Evolutionary conservation across 2,888 invertebrate genomes (phyloP), one percentile per base, ranked within the genome.

Genomic region (Galerucella nymphaeae): DNA sequence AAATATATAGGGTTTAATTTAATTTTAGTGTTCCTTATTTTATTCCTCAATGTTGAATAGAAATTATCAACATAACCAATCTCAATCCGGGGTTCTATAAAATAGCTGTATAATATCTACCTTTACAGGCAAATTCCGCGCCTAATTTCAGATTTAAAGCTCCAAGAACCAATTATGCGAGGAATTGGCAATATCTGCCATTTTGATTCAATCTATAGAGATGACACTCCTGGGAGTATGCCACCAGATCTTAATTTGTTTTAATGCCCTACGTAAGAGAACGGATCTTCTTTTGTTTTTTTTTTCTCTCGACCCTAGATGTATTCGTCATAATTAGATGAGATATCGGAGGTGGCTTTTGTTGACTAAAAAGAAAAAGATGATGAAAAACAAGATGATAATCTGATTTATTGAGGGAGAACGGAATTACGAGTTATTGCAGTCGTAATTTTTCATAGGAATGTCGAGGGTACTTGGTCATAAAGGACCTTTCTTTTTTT

Each of bases 181-280:
- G 82, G 76, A 74, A 78, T 76, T 67, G 74, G 66, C 83, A 83
- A 83, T 82, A 82, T 83, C 83, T 83, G 84, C 85, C 86, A 85
- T 88, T 87, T 86, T 87, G 86, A 88, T 88, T 88, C 89, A 88
- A 89, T 89, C 89, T 88, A 89, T 89, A 86, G 88, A 87, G 87
- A 89, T 89, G 90, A 89, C 89, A 89, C 89, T 88, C 89, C 82
- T 79, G 89, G 89, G 77, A 76, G 74, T 75, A 83, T 82, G 81
- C 82, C 82, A 77, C 79, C 80, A 81, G 83, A 84, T 85, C 85
- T 85, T 85, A 85, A 85, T 85, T 85, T 84, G 85, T 84, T 85
- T 85, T 85, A 85, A 85, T 82, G 79, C 78, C 64, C 74, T 75
- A 75, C 76, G 71, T 75, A 78, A 78, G 53, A 53, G 78, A 77